A percentile compares a stretch with the other conserved stretches of the same genome.
Conservation (phyloP, 2,888 invertebrate genomes). For the Petrophora chlorosata region DNA sequence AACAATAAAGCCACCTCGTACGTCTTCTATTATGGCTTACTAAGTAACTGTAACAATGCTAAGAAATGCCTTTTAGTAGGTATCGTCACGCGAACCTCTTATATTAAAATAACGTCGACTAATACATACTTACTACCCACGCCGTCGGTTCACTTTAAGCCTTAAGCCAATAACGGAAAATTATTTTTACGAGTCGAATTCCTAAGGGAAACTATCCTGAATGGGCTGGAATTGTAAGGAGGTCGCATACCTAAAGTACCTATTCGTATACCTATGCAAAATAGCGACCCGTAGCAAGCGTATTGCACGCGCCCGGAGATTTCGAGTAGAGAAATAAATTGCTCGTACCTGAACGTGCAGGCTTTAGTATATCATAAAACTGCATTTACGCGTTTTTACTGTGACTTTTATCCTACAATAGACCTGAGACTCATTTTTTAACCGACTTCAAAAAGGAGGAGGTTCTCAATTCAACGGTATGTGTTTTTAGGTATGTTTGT, state of each 20-base stretch:
- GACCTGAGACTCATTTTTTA: too few relatives aligned
- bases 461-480: too few relatives aligned
- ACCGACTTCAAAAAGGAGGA: too few relatives aligned
- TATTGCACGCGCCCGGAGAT: background rate
- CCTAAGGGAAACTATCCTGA: conserved; percentile 12
- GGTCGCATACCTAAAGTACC: conserved; percentile 4
- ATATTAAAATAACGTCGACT: conserved; percentile 13
- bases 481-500: too few relatives aligned
- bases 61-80: conserved; percentile 30
- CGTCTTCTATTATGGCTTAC: conserved; percentile 13
- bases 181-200: conserved; percentile 23
- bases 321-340: conserved; percentile 1
- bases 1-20: conserved; percentile 18
- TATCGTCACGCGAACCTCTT: conserved; percentile 29
- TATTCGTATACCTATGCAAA: conserved; percentile 5
- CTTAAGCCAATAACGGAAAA: conserved; percentile 17
- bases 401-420: too few relatives aligned
- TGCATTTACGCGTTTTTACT: background rate
- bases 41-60: conserved; percentile 29
- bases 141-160: conserved; percentile 8
- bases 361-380: background rate
- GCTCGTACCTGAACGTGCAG: background rate
- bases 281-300: conserved; percentile 4
- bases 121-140: conserved; percentile 9
- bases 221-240: conserved; percentile 19